These are phyloP conservation scores for Stratiolaelaps scimitus DNA, from an alignment of 1,140 invertebrate genomes.

Conservation along the genomic window DNA sequence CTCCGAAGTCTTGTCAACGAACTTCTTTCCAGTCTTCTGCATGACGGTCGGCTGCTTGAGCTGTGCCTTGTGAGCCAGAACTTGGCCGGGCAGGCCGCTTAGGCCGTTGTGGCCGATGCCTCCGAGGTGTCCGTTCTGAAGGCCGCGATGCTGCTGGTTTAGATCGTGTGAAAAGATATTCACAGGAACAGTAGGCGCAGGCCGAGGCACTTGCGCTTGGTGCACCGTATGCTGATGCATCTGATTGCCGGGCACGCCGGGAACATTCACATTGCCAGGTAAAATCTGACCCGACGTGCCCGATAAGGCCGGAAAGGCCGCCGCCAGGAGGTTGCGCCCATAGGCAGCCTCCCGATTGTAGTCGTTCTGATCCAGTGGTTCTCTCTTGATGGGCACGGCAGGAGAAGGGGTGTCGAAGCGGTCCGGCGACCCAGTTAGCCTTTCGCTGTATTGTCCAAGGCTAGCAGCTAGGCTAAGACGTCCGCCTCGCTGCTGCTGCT, in stretches of 20 bases:
- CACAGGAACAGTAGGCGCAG: conserved; percentile 27
- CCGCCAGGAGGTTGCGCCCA: conserved; percentile 25
- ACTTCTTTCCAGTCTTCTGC: conserved; percentile 34
- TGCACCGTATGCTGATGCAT: conserved; percentile 26
- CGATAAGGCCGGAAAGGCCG: conserved; percentile 26
- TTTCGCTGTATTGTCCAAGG: conserved; percentile 2
- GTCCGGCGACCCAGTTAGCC: conserved; percentile 20
- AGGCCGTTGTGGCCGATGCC: conserved; percentile 19
- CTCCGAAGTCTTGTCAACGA: conserved; percentile 72
- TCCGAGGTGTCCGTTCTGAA: conserved; percentile 27
- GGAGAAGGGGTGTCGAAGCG: conserved; percentile 28
- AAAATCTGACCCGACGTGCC: conserved; percentile 21
- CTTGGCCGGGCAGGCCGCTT: conserved; percentile 24
- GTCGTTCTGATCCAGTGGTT: conserved; percentile 28
- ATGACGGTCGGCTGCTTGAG: conserved; percentile 28
- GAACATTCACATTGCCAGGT: conserved; percentile 9
- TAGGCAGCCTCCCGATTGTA: conserved; percentile 27
- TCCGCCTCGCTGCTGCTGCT: conserved; percentile 20
- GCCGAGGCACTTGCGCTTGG: conserved; percentile 23
- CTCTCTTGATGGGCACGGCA: conserved; percentile 21
- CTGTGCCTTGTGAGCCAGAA: conserved; percentile 21
- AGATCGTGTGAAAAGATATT: conserved; percentile 29
- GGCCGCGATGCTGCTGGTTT: conserved; percentile 25
- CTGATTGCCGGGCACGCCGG: neutral
- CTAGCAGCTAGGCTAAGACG: conserved; percentile 8